Percentiles rank a stretch among this genome's conserved stretches.
These are phyloP conservation scores for Metalampra italica DNA, from an alignment of 2,888 invertebrate genomes.

Conservation along the genomic window DNA sequence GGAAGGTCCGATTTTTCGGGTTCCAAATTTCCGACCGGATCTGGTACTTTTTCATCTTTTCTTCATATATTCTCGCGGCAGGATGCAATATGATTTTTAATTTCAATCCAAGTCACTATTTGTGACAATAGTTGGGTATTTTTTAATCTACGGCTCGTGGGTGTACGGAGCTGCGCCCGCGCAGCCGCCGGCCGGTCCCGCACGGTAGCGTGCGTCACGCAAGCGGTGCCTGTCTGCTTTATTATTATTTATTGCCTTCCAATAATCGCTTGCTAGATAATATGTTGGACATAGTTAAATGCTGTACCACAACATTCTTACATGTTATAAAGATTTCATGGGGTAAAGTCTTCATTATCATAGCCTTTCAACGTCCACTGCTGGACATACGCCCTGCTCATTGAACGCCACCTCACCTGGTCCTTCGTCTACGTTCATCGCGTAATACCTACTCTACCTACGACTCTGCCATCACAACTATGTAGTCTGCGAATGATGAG, in stretches of 20 bases:
- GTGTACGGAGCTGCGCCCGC: conserved; percentile 18
- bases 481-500: too few relatives aligned
- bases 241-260: conserved; percentile 74
- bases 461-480: too few relatives aligned
- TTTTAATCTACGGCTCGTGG: conserved; percentile 3
- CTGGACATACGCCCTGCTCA: too few relatives aligned
- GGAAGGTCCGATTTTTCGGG: too few relatives aligned
- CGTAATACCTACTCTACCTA: too few relatives aligned
- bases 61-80: too few relatives aligned
- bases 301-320: conserved; percentile 37
- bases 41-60: too few relatives aligned
- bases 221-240: conserved; percentile 54
- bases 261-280: conserved; percentile 60
- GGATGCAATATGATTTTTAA: too few relatives aligned
- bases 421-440: too few relatives aligned
- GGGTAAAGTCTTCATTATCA: conserved; percentile 38
- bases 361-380: too few relatives aligned
- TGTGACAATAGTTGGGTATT: not conserved
- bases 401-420: too few relatives aligned
- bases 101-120: not conserved
- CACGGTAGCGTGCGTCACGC: conserved; percentile 72
- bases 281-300: conserved; percentile 46
- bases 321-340: conserved; percentile 24
- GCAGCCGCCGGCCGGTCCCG: conserved; percentile 18
- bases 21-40: too few relatives aligned